Evolutionary conservation across 1,140 invertebrate genomes (phyloP).

Genomic region (Aricia agestis): DNA sequence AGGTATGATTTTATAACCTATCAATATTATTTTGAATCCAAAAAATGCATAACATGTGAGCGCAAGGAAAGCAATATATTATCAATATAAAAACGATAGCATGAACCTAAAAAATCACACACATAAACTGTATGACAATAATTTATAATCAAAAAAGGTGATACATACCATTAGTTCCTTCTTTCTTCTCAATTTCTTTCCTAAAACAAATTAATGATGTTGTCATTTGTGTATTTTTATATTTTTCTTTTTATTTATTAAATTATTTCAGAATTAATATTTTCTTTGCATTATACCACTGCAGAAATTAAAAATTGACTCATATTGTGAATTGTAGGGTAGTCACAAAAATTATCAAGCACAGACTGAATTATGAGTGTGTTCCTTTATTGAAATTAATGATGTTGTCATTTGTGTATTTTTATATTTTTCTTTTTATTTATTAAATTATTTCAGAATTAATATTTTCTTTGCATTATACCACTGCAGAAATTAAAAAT

Average conservation of each 20-base stretch:
- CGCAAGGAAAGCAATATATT: not conserved
- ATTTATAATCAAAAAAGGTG: not conserved
- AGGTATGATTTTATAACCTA: too few relatives aligned
- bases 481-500: not conserved
- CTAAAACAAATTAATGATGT: conserved; percentile 6
- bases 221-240: not conserved
- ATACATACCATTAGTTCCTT: conserved; percentile 6
- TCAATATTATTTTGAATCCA: too few relatives aligned
- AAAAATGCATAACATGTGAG: too few relatives aligned
- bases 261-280: not conserved
- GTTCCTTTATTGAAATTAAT: not conserved
- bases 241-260: not conserved
- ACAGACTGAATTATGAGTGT: not conserved
- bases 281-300: not conserved
- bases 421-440: not conserved
- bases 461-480: not conserved
- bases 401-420: not conserved
- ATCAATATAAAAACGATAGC: not conserved
- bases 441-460: not conserved
- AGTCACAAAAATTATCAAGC: not conserved
- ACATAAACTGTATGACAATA: not conserved
- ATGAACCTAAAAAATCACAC: not conserved
- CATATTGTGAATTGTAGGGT: not conserved
- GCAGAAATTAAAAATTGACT: not conserved
- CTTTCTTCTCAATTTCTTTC: not conserved